phyloP scores from a whole-genome alignment of 2,113 vertebrate species.

The Mormoops blainvillei region DNA sequence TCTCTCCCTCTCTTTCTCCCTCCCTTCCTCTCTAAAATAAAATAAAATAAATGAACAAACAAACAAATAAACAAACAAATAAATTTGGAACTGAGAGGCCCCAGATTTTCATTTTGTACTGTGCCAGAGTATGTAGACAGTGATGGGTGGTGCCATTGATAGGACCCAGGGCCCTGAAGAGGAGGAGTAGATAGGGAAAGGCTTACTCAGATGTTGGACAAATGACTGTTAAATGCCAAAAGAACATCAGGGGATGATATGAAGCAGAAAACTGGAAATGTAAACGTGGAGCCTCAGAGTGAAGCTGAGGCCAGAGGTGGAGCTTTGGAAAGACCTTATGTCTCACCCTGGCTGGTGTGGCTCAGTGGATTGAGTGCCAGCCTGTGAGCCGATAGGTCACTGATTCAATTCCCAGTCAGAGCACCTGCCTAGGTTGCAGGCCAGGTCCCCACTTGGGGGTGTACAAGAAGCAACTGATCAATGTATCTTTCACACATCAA shows the following conservation, averaged over 20 bases:
- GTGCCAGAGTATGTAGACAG: background rate
- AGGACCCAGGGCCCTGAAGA: background rate
- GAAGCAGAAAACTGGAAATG: background rate
- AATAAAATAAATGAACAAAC: too few relatives aligned
- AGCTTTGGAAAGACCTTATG: background rate
- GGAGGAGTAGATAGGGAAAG: background rate
- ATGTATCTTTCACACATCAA: too few relatives aligned
- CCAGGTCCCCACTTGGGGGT: too few relatives aligned
- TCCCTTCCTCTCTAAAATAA: too few relatives aligned
- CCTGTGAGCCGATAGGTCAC: too few relatives aligned
- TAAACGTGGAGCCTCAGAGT: background rate
- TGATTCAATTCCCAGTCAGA: too few relatives aligned
- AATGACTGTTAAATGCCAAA: background rate
- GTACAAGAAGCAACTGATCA: too few relatives aligned
- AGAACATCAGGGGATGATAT: background rate
- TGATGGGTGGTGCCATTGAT: background rate
- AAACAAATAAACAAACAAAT: too few relatives aligned
- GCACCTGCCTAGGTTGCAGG: too few relatives aligned
- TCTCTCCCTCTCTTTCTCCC: too few relatives aligned
- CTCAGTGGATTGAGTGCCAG: too few relatives aligned
- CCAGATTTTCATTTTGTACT: background rate
- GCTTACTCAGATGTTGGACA: background rate
- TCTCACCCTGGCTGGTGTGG: too few relatives aligned
- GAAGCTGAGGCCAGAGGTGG: background rate
- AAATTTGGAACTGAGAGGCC: background rate